Evolutionary conservation across 2,797 vertebrate species (phyloP), one percentile per base, ranked within the genome.

Genomic region (Rhinichthys osculus): DNA sequence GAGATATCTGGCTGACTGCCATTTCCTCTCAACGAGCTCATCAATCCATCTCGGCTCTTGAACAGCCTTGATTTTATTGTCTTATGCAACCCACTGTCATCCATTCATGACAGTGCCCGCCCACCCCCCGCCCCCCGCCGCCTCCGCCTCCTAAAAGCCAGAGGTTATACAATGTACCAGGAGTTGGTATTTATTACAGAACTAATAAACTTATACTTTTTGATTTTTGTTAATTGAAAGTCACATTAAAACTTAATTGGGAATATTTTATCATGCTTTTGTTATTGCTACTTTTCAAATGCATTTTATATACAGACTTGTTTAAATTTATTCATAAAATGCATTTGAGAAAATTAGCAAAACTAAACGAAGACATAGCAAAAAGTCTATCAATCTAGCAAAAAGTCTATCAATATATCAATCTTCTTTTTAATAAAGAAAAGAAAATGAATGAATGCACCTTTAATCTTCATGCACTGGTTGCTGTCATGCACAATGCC

Each of bases 51-150:
- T 66, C 92, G 89, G 91, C 92, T 95, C 92, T 94, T 92, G 93
- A 91, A 93, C 92, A 92, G 95, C 94, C 95, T 95, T 95, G 93
- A 94, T 95, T 94, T 95, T 95, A 94, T 95, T 94, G 94, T 95
- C 93, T 95, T 93, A 92, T 92, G 91, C 88, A 93, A 91, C 88
- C 90, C 92, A 93, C 92, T 91, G 93, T 93, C 92, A 92, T 90
- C 93, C 88, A 85, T 92, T 93, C 93, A 93, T 95, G 30, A 30
- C 30, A 30, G 30, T 30, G 30, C 9, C 42, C 40, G 2, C 40
- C 40, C 40, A 3, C 38, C 42, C 13, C 3, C 4, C 44, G 3
- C 44, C 3, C 44, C 4, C 4, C 11, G 11, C 11, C 13, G 93
- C 91, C 93, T 27, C 11, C 5, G n/a, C 59, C 59, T 27, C 2